Conservation (phyloP, 2,113 vertebrate genomes). For the Falcunculus frontatus region DNA sequence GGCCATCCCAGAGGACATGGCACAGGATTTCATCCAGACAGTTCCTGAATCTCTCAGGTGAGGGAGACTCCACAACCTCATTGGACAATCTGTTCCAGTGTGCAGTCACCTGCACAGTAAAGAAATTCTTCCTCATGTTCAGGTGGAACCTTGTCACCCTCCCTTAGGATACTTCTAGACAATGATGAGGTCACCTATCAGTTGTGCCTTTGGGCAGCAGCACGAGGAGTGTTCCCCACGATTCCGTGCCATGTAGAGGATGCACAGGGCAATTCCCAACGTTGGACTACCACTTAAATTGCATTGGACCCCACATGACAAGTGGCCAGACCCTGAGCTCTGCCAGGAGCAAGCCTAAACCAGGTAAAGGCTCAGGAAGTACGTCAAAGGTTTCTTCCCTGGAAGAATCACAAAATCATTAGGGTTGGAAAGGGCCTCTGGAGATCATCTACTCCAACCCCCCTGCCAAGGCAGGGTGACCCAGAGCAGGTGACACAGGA, state of each 20-base stretch:
- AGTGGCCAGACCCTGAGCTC: background rate
- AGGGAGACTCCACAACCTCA: background rate
- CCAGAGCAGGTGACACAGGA: background rate
- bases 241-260: fast-evolving
- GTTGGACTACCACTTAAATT: background rate
- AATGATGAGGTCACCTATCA: background rate
- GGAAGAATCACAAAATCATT: background rate
- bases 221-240: background rate
- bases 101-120: background rate
- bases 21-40: background rate
- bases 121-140: background rate
- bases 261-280: background rate
- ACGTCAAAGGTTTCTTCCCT: background rate
- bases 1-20: background rate
- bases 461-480: background rate
- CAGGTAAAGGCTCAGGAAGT: background rate
- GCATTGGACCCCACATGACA: fast-evolving
- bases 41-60: background rate
- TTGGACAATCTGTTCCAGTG: background rate
- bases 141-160: background rate
- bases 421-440: background rate
- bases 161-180: background rate
- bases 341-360: background rate
- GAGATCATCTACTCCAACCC: background rate
- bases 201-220: background rate